These are phyloP conservation scores for Ladona fulva DNA, from an alignment of 1,140 invertebrate genomes.

Conservation along the genomic window DNA sequence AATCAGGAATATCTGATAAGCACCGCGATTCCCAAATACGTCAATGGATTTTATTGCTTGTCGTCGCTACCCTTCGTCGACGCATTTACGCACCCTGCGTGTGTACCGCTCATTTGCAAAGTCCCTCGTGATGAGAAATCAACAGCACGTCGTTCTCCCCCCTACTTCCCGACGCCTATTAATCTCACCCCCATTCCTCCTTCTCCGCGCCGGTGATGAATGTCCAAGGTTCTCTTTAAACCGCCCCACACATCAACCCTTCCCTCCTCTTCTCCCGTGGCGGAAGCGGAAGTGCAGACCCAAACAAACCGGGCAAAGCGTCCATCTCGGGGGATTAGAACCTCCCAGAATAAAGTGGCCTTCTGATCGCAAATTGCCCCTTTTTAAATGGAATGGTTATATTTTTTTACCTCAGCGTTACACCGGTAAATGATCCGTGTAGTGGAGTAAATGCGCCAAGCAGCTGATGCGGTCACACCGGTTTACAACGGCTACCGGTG, in stretches of 20 bases:
- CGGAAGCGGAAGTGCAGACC: background rate
- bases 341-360: background rate
- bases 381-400: background rate
- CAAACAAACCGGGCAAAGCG: background rate
- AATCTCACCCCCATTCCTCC: background rate
- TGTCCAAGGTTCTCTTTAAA: too few species aligned
- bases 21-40: too few species aligned
- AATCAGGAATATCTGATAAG: too few species aligned
- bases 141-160: background rate
- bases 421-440: background rate
- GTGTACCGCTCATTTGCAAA: background rate
- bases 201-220: too few species aligned
- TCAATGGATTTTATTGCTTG: too few species aligned
- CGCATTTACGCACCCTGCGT: background rate
- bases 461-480: too few species aligned
- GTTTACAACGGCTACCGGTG: too few species aligned
- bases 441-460: too few species aligned
- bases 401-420: background rate
- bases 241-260: background rate
- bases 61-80: background rate
- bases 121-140: background rate
- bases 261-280: background rate
- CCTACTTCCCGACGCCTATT: background rate
- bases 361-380: background rate
- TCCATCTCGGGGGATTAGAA: too few species aligned